Base-by-base conservation (phyloP, 2,888 invertebrate genomes). In the Incurvaria masculella region DNA sequence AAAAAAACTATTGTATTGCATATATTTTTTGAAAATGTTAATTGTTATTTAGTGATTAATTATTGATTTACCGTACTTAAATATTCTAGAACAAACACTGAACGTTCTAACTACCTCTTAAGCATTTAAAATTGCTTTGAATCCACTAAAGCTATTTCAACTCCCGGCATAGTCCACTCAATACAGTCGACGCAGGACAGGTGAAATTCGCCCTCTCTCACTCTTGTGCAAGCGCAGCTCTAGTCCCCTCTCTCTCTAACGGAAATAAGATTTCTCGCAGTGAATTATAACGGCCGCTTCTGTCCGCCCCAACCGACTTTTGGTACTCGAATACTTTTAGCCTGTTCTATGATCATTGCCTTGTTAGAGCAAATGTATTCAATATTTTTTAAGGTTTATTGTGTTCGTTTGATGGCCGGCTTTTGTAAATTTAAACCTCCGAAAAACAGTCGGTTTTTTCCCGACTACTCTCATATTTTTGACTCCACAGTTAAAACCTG, bases 251-350 rank as follows among this genome's bases (percentile, higher is more conserved):
- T 56, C 63, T 51, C 18, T 72, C 68, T 61, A 61, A 60, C 71
- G 69, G 71, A 72, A 69, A 67, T 66, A 62, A 53, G 58, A 56
- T 59, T 61, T 65, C 65, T 62, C 66, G 69, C 65, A 4, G 61
- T 66, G 69, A 69, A 71, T 61, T 72, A 69, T 75, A 75, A 76
- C 76, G 73, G 73, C 69, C 62, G 61, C 62, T n/a, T n/a, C 43
- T 42, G 38, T 42, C 66, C 68, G 69, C 68, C 63, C 72, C 72
- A 76, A 75, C 73, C 71, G 72, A 72, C 74, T 74, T 73, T 70
- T 69, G 63, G 63, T 61, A 49, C 49, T 11, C 55, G 54, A 58
- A 45, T 66, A 52, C 46, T 57, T 58, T 68, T 65, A 72, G 74
- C 68, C 52, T 65, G 60, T 56, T 17, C 2, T 11, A 39, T 21